Percentiles rank a stretch among this genome's conserved stretches.
These are phyloP conservation scores for Syrphus vitripennis DNA, from an alignment of 2,888 invertebrate genomes.

Conservation along the genomic window DNA sequence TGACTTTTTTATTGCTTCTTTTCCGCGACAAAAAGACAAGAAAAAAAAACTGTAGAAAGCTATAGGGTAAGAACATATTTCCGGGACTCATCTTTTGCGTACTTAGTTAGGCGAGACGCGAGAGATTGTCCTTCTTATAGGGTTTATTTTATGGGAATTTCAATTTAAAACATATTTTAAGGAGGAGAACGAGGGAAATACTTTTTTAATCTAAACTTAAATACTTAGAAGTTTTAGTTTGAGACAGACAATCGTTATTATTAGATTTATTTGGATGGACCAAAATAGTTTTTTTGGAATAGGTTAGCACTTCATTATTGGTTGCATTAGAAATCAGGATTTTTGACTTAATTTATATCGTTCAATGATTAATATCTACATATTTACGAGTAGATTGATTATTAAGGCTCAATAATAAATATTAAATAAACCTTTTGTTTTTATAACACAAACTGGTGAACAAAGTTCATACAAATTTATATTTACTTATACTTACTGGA, in stretches of 20 bases:
- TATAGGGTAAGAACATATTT: slow-evolving; percentile 57
- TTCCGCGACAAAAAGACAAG: slow-evolving; percentile 50
- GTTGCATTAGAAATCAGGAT: too few relatives aligned
- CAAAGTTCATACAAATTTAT: too few relatives aligned
- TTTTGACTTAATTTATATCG: too few relatives aligned
- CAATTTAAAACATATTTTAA: slow-evolving; percentile 24
- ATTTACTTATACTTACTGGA: too few relatives aligned
- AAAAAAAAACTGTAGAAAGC: neutral
- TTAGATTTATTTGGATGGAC: neutral
- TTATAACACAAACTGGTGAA: too few relatives aligned
- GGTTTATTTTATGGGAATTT: slow-evolving; percentile 38
- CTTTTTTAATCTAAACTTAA: neutral
- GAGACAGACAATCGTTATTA: too few relatives aligned
- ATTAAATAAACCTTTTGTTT: too few relatives aligned
- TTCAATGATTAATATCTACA: too few relatives aligned
- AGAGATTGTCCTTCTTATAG: neutral
- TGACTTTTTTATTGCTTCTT: slow-evolving; percentile 70
- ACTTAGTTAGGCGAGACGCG: slow-evolving; percentile 22
- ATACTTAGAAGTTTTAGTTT: neutral
- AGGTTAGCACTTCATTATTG: neutral
- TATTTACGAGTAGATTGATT: too few relatives aligned
- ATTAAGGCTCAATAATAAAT: too few relatives aligned
- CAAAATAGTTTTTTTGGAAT: neutral
- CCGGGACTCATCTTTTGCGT: slow-evolving; percentile 51
- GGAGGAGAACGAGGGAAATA: neutral